Conservation (phyloP, 2,113 vertebrate species). For the Morone chrysops region DNA sequence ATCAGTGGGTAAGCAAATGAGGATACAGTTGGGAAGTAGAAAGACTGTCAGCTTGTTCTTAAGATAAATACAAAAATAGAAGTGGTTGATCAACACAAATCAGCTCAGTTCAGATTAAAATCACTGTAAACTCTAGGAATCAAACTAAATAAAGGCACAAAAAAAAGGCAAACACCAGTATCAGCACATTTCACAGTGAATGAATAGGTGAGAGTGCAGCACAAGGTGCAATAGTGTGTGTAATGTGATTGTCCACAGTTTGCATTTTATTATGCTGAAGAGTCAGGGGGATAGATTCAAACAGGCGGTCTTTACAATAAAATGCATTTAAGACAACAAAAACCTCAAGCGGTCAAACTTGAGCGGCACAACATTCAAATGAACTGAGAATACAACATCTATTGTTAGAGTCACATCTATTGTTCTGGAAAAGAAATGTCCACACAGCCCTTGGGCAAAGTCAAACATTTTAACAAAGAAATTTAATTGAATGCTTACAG, state of each 20-base stretch:
- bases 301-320: conserved; percentile 45
- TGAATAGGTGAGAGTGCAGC: conserved; percentile 58
- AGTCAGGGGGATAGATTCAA: conserved; percentile 37
- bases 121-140: conserved; percentile 24
- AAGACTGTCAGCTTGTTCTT: conserved; percentile 13
- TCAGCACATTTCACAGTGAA: conserved; percentile 69
- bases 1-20: conserved; percentile 29
- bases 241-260: conserved; percentile 74
- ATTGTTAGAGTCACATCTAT: conserved; percentile 36
- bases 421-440: conserved; percentile 41
- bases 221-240: conserved; percentile 61
- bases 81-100: conserved; percentile 33
- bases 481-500: conserved; percentile 58
- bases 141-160: conserved; percentile 50
- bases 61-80: conserved; percentile 48
- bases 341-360: conserved; percentile 31
- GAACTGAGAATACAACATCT: conserved; percentile 36
- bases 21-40: conserved; percentile 6
- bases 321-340: conserved; percentile 58
- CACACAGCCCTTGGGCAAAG: conserved; percentile 64
- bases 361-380: conserved; percentile 40
- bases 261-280: conserved; percentile 48
- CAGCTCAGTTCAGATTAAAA: conserved; percentile 41
- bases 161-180: conserved; percentile 42
- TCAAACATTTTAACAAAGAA: conserved; percentile 63